These are phyloP conservation scores for Kryptolebias ocellatus DNA, from an alignment of 2,797 vertebrate species.

Conservation along the genomic window DNA sequence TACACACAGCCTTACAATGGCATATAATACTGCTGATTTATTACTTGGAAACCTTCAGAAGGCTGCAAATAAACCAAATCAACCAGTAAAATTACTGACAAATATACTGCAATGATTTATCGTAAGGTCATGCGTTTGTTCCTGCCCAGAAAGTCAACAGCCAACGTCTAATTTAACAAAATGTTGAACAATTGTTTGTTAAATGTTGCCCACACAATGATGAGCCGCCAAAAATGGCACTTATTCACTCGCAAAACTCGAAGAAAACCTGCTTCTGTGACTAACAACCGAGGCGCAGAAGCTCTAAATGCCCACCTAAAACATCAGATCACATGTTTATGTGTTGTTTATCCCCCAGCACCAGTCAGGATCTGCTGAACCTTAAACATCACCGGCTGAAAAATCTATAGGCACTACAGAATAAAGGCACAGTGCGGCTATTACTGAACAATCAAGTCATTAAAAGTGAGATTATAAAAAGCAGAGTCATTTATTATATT, in stretches of 20 bases:
- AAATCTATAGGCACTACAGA: constrained; percentile 33
- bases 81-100: constrained; percentile 16
- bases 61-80: constrained; percentile 3
- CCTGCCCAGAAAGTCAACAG: no score
- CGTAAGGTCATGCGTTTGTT: no score
- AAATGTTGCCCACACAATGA: constrained; percentile 44
- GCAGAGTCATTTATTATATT: constrained; percentile 24
- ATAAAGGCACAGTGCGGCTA: constrained; percentile 24
- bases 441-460: constrained; percentile 24
- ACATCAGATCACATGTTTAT: constrained; percentile 25
- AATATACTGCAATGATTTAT: constrained; percentile 15
- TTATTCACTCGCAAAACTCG: neutral
- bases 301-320: constrained; percentile 23
- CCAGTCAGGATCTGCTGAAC: constrained; percentile 26
- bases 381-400: constrained; percentile 23
- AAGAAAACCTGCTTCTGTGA: constrained; percentile 10
- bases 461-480: constrained; percentile 35
- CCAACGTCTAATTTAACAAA: no score
- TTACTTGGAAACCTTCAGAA: constrained; percentile 4
- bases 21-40: constrained; percentile 1
- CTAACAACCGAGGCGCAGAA: neutral
- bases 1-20: constrained; percentile 4
- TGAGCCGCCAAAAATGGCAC: constrained; percentile 12
- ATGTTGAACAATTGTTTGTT: constrained; percentile 2
- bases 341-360: neutral